Evolutionary conservation across 2,113 vertebrate species (phyloP), one percentile per base, ranked within the genome.

Genomic region (Chlamydotis undulata): DNA sequence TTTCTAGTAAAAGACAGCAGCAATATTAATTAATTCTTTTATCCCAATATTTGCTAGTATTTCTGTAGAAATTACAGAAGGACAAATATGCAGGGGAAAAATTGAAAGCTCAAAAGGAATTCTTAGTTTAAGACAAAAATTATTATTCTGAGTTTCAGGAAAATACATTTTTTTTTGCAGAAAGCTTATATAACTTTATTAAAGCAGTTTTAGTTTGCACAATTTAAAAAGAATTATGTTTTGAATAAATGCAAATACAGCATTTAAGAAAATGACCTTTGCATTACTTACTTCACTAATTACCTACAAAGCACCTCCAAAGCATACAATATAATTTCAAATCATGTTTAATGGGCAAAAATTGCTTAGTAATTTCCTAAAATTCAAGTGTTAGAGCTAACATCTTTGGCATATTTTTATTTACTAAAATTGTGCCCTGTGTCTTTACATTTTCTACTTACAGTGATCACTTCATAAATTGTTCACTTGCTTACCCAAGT

Each of bases 201-300:
- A 71, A 39, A n/a, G 18, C 9, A 76, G 29, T 95, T 92, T 90
- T 61, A 49, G 39, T 93, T 78, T 87, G 31, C 26, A 81, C 57
- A 88, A 73, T 90, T 92, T 69, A 52, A 56, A 83, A 61, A 57
- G 10, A 55, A 60, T 56, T 65, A 28, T 1, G 2, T 70, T 73
- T 89, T 45, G 67, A 82, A 89, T 60, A 96, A 92, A 92, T 86
- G 43, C 37, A 94, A 71, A 69, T 17, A 45, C 57, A 86, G 52
- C 31, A 53, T 87, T 92, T 79, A 76, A 73, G 70, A 69, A 89
- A 91, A 59, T 35, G 16, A 47, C 31, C 25, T 93, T 64, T 52
- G 43, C 33, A 52, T 76, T 47, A 68, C 63, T 29, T 64, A 14
- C 16, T 52, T 53, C 22, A 26, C 47, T 92, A 60, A 49, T 63